Conservation (phyloP, 2,113 vertebrate genomes). For the Ailurus styani region DNA sequence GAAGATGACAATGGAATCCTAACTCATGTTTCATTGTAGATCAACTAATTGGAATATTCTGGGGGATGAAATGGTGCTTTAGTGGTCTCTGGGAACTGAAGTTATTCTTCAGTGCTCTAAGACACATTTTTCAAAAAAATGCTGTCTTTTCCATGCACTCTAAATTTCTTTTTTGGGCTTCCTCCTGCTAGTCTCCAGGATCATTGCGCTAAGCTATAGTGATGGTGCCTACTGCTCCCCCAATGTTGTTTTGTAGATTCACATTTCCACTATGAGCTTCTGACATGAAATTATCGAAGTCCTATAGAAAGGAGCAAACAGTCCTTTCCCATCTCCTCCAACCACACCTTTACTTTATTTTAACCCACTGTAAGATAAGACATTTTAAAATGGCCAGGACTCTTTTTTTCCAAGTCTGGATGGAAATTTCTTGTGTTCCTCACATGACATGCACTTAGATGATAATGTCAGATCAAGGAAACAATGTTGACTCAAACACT, state of each 20-base stretch:
- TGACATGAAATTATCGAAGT: neutral
- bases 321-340: neutral
- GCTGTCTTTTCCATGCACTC: neutral
- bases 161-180: neutral
- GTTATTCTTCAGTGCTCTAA: neutral
- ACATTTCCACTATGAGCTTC: neutral
- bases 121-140: neutral
- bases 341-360: neutral
- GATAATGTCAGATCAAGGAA: neutral
- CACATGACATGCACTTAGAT: neutral
- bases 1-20: neutral
- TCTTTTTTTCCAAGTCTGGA: neutral
- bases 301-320: neutral
- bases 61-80: neutral
- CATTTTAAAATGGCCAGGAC: neutral
- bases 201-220: neutral
- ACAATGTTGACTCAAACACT: neutral
- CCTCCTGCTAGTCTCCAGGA: neutral
- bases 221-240: accelerated
- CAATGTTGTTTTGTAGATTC: neutral
- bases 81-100: neutral
- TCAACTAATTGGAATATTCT: neutral
- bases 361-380: neutral
- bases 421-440: neutral
- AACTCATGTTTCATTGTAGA: neutral